phyloP scores from a whole-genome alignment of 2,797 vertebrate species.

The Meda fulgida region DNA sequence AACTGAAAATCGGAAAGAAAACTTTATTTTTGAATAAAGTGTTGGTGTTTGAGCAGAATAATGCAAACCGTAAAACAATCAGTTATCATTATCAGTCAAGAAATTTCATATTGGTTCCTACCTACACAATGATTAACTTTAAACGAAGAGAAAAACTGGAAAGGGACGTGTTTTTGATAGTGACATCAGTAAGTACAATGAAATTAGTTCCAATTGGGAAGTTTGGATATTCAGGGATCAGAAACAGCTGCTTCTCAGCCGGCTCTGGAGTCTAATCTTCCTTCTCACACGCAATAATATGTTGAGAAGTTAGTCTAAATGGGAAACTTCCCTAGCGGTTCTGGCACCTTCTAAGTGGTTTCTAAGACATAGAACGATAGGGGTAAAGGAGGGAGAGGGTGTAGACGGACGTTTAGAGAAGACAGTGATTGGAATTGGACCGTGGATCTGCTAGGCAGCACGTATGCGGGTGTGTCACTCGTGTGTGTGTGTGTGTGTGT shows the following conservation, averaged over 20 bases:
- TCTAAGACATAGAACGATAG: neutral
- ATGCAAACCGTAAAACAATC: neutral
- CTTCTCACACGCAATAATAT: conserved; percentile 4
- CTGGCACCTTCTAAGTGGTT: neutral
- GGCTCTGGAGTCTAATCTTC: neutral
- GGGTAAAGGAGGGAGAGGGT: neutral
- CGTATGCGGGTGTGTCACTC: conserved; percentile 31
- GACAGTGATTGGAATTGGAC: conserved; percentile 10
- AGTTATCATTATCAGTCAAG: neutral
- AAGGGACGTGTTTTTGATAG: neutral
- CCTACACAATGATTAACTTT: neutral
- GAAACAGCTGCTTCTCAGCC: conserved; percentile 40
- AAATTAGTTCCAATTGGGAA: neutral
- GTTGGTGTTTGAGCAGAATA: neutral
- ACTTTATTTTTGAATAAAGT: neutral
- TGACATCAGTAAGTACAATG: neutral
- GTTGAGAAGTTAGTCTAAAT: neutral
- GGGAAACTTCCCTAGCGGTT: neutral
- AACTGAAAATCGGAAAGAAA: neutral
- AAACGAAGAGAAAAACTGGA: neutral
- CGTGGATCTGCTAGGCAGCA: conserved; percentile 32
- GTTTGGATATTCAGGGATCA: neutral
- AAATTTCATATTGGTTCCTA: neutral
- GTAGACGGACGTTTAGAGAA: neutral
- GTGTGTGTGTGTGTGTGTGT: neutral